Evolutionary conservation across 2,113 vertebrate species (phyloP), one percentile per base, ranked within the genome.

Genomic region (Mastomys natalensis): DNA sequence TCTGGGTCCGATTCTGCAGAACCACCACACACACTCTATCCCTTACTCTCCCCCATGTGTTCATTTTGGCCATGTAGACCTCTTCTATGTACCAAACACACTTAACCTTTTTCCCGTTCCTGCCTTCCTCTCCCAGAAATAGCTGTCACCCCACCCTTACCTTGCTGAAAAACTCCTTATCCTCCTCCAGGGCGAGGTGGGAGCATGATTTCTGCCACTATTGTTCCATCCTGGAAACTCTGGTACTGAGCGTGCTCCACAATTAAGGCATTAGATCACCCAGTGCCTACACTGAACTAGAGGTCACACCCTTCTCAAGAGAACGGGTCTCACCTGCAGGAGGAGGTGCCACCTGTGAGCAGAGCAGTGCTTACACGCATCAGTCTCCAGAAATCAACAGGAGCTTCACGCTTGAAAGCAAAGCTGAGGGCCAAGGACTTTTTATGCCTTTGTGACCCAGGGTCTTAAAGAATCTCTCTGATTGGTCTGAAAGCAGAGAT

Each of bases 101-200:
- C 45, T 34, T 70, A 48, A 31, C 26, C 73, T 62, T 58, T 89
- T 24, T 26, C 3, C 22, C 66, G 4, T 48, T 72, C 78, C 37
- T 37, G 43, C 9, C 48, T 81, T 86, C 22, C 34, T 84, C 34
- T 62, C 34, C 45, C 53, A 93, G 66, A 93, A 89, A 78, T 3
- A 86, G 24, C 58, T 87, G 55, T 62, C 66, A 73, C 93, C 68
- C 51, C 88, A 48, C 95, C 93, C 80, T 82, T 51, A 24, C 34
- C 64, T 64, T 34, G 40, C 76, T 70, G 76, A 55, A 68, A 68
- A 62, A 90, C 53, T 22, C n/a, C 51, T 72, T 31, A 0, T 29
- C 68, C 24, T 40, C 89, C 93, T 74, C 58, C 34, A 37, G 95
- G 74, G 93, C n/a, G 77, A 58, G 93, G 93, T 16, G 34, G 72